phyloP scores from a whole-genome alignment of 2,797 vertebrate genomes.

The Odontamblyopus rebecca region DNA sequence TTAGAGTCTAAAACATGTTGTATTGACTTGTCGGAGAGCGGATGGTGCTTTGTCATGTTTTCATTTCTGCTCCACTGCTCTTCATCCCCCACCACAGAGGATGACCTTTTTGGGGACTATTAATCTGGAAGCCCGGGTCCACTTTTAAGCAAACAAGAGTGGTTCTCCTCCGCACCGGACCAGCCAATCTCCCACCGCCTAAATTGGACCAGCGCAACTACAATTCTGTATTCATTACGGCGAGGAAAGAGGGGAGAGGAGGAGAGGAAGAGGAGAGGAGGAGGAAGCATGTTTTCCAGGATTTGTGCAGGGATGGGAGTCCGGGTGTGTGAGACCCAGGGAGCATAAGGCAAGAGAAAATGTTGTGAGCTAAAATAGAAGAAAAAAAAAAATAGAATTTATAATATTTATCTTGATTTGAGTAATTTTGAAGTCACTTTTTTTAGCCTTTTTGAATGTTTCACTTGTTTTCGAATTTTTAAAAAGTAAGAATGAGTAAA shows the following conservation, averaged over 20 bases:
- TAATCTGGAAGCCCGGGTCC: conserved; percentile 83
- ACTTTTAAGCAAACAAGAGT: conserved; percentile 91
- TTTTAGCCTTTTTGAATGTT: background rate
- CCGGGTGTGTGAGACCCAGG: conserved; percentile 7
- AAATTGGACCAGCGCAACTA: conserved; percentile 91
- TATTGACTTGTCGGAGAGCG: conserved; percentile 47
- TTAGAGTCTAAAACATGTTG: conserved; percentile 6
- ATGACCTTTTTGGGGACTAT: conserved; percentile 91
- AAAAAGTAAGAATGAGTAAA: background rate
- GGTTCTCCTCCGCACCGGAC: conserved; percentile 83
- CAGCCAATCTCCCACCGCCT: conserved; percentile 89
- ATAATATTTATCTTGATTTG: background rate
- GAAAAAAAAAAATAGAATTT: background rate
- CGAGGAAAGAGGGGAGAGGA: conserved; percentile 81
- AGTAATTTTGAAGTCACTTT: background rate
- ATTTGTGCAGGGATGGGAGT: conserved; percentile 41
- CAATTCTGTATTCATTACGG: conserved; percentile 97
- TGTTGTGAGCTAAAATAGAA: background rate
- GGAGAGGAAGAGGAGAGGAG: conserved; percentile 54
- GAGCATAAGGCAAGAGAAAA: background rate
- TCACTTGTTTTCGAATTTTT: background rate
- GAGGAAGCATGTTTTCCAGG: conserved; percentile 75
- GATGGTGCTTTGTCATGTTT: conserved; percentile 55
- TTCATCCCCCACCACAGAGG: conserved; percentile 79
- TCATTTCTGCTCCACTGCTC: conserved; percentile 82